Evolutionary conservation across 2,888 invertebrate species (phyloP).

Genomic region (Euplagia quadripunctaria): DNA sequence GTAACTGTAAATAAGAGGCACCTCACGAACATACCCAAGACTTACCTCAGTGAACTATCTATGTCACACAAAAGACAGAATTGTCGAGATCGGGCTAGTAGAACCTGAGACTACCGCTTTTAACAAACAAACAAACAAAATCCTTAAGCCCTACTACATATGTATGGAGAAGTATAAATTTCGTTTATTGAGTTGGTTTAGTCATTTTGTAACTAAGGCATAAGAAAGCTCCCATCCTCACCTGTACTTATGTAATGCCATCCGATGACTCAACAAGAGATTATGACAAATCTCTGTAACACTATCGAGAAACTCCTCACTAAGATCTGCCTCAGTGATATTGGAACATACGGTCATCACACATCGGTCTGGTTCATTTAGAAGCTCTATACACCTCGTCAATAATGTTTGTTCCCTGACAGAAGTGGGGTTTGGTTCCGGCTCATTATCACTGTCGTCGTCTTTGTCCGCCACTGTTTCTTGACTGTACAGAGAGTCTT

Average conservation of each 20-base stretch:
- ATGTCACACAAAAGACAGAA: no score
- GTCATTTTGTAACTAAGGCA: neutral
- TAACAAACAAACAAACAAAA: neutral
- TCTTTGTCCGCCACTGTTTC: conserved; percentile 84
- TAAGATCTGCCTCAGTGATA: conserved; percentile 84
- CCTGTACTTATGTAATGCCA: conserved; percentile 95
- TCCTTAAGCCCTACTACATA: neutral
- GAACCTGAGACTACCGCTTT: no score
- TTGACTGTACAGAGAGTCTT: conserved; percentile 82
- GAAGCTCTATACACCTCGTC: conserved; percentile 88
- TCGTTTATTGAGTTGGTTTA: no score
- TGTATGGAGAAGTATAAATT: no score
- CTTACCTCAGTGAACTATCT: no score
- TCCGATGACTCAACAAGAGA: conserved; percentile 92
- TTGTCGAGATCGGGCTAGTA: no score
- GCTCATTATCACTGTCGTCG: conserved; percentile 87
- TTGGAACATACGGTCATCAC: conserved; percentile 79
- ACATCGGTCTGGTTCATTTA: conserved; percentile 88
- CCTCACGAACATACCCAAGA: no score
- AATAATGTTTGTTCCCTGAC: conserved; percentile 80
- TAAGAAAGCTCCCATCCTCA: conserved; percentile 60
- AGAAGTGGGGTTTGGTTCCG: conserved; percentile 81
- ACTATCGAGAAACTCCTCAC: conserved; percentile 88
- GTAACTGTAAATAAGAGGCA: no score
- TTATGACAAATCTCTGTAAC: conserved; percentile 94